These are phyloP conservation scores for Andrena praecox DNA, from an alignment of 2,888 invertebrate genomes.

Conservation along the genomic window DNA sequence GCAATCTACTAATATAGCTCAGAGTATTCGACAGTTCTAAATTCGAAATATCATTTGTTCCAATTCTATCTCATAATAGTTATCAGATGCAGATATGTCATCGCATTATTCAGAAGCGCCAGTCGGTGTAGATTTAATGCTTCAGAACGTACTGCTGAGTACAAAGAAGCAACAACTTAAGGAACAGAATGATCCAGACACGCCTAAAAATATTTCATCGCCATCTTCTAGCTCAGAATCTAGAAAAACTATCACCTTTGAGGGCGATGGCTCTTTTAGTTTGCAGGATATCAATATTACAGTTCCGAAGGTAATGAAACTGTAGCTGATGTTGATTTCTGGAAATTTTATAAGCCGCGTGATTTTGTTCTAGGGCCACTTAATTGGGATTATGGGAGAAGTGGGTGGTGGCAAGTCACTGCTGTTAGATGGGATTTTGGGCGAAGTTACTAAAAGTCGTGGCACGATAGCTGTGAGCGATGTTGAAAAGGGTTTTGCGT, in stretches of 20 bases:
- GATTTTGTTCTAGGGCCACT: slow-evolving; percentile 87
- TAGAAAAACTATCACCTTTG: slow-evolving; percentile 73
- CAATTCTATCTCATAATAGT: slow-evolving; percentile 82
- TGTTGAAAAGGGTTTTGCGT: slow-evolving; percentile 91
- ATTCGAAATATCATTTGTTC: slow-evolving; percentile 27
- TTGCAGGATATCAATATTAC: slow-evolving; percentile 83
- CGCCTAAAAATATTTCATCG: slow-evolving; percentile 30
- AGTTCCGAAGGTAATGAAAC: slow-evolving; percentile 83
- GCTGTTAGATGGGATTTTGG: slow-evolving; percentile 93
- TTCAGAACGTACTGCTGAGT: slow-evolving; percentile 74
- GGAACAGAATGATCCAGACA: slow-evolving; percentile 23
- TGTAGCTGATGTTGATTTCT: slow-evolving; percentile 51
- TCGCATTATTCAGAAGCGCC: slow-evolving; percentile 86
- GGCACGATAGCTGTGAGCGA: slow-evolving; percentile 91
- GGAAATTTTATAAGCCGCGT: slow-evolving; percentile 69
- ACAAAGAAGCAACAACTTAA: slow-evolving; percentile 58
- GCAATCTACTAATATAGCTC: neutral
- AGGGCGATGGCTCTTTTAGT: slow-evolving; percentile 79
- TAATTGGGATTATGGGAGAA: slow-evolving; percentile 94
- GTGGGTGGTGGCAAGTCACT: slow-evolving; percentile 97
- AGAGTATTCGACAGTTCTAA: neutral
- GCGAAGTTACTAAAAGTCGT: slow-evolving; percentile 90
- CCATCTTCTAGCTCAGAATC: slow-evolving; percentile 63
- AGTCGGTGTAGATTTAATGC: slow-evolving; percentile 74
- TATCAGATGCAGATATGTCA: slow-evolving; percentile 88